Conservation (phyloP, 2,888 invertebrate species). For the Danaus chrysippus region DNA sequence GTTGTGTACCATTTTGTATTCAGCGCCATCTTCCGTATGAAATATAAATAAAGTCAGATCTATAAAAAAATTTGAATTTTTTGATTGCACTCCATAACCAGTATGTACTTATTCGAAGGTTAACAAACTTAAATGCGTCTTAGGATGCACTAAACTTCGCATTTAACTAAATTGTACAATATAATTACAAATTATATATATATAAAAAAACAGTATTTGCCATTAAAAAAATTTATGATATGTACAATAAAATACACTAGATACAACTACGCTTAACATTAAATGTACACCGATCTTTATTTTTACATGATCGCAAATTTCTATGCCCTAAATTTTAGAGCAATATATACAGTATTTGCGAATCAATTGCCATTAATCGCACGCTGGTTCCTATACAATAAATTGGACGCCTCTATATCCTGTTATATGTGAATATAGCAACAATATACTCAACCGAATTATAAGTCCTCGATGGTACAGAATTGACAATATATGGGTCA, state of each 20-base stretch:
- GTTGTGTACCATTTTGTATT: conserved; percentile 10
- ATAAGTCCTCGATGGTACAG: background rate
- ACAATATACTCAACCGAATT: too few relatives aligned
- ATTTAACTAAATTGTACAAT: conserved; percentile 49
- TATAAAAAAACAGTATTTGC: conserved; percentile 36
- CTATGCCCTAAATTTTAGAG: conserved; percentile 71
- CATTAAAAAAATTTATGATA: conserved; percentile 58
- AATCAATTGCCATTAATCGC: conserved; percentile 15
- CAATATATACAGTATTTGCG: conserved; percentile 40
- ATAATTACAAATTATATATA: conserved; percentile 47
- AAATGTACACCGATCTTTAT: conserved; percentile 56
- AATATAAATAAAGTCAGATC: conserved; percentile 44
- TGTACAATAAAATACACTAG: conserved; percentile 61
- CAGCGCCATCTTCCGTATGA: background rate
- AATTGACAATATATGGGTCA: too few relatives aligned
- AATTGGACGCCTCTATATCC: too few relatives aligned
- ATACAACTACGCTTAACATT: conserved; percentile 47
- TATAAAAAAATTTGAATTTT: conserved; percentile 45
- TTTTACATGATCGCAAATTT: conserved; percentile 42
- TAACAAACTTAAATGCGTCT: conserved; percentile 58
- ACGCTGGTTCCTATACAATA: too few relatives aligned
- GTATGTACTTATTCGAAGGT: conserved; percentile 35
- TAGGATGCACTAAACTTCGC: conserved; percentile 13
- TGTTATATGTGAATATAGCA: too few relatives aligned
- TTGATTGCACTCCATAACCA: conserved; percentile 49